These are phyloP conservation scores for Marmota flaviventris DNA, from an alignment of 2,113 vertebrate species.

Conservation along the genomic window DNA sequence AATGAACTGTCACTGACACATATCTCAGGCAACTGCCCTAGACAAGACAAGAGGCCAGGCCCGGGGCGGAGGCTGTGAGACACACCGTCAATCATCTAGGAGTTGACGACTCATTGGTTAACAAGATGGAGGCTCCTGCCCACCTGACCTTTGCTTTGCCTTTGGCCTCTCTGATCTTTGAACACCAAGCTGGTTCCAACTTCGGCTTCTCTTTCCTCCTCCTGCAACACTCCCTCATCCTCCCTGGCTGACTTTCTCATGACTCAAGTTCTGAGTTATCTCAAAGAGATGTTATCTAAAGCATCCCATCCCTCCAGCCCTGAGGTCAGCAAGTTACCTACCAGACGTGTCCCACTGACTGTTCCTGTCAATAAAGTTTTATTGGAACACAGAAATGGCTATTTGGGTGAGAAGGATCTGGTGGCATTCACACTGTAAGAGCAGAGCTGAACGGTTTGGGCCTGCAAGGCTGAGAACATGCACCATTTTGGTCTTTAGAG, in stretches of 20 bases:
- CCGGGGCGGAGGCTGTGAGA: not conserved
- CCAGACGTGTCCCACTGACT: not conserved
- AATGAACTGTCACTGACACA: not conserved
- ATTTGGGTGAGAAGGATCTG: not conserved
- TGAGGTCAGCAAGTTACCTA: not conserved
- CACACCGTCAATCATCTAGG: not conserved
- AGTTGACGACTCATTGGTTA: not conserved
- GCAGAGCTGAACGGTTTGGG: not conserved
- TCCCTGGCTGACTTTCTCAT: not conserved
- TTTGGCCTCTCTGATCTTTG: not conserved
- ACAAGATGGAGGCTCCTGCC: not conserved
- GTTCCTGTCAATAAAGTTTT: too few species aligned
- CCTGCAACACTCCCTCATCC: not conserved
- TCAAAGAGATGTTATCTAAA: not conserved
- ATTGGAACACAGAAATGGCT: too few species aligned
- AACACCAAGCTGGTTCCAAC: not conserved
- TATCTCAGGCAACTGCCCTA: not conserved
- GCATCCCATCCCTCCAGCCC: not conserved
- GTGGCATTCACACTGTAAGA: not conserved
- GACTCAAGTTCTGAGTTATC: not conserved
- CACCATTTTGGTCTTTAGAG: not conserved
- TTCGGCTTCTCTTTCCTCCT: not conserved
- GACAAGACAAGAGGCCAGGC: not conserved
- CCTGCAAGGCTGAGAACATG: not conserved
- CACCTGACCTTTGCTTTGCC: too few species aligned